Conservation (phyloP, 2,113 vertebrate species). For the Eretmodus cyanostictus region DNA sequence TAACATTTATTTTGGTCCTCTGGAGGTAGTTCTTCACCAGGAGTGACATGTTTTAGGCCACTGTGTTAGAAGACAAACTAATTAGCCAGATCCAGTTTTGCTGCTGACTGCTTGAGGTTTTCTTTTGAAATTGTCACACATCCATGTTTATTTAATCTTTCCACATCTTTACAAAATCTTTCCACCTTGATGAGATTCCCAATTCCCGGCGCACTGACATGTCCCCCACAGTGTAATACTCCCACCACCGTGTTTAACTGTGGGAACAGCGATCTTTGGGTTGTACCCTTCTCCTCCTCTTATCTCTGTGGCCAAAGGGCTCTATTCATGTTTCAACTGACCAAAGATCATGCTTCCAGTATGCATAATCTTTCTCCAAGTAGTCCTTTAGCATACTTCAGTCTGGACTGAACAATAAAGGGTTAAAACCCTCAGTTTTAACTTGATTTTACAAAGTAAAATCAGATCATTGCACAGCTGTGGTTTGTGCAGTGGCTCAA, state of each 20-base stretch:
- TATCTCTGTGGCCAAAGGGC: background rate
- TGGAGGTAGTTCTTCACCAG: background rate
- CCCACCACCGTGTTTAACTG: background rate
- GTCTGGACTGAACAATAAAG: background rate
- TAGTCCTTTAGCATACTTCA: background rate
- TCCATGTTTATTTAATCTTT: background rate
- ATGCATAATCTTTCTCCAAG: background rate
- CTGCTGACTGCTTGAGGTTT: background rate
- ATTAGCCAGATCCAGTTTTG: background rate
- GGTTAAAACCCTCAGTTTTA: background rate
- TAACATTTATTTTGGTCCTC: background rate
- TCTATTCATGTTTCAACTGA: background rate
- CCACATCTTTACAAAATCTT: background rate
- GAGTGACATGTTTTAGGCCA: background rate
- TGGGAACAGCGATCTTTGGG: background rate
- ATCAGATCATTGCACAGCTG: background rate
- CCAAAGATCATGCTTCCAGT: background rate
- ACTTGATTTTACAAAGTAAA: background rate
- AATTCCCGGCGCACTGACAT: background rate
- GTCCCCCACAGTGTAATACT: background rate
- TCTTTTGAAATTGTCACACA: background rate
- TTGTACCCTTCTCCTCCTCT: background rate
- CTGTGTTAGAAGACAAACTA: background rate
- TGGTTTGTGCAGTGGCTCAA: background rate
- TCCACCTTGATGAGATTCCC: background rate